Percentiles rank a stretch among this genome's conserved stretches.
Conservation (phyloP, 1,140 invertebrate genomes). For the Cherax quadricarinatus region DNA sequence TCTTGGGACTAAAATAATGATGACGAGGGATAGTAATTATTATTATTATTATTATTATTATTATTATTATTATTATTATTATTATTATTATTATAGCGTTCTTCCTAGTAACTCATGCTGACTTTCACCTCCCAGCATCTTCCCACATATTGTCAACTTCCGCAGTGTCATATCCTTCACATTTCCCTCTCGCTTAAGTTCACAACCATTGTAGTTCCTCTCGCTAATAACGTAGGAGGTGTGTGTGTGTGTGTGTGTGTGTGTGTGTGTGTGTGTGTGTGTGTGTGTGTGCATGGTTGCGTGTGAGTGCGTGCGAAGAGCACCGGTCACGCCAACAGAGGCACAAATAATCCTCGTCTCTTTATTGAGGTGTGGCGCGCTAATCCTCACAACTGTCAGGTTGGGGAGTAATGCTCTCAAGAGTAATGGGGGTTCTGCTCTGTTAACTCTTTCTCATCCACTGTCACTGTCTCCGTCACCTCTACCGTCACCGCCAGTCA, state of each 20-base stretch:
- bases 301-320: background rate
- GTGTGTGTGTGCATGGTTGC: slow-evolving; percentile 40
- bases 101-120: too few species aligned
- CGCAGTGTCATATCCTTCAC: too few species aligned
- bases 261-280: slow-evolving; percentile 25
- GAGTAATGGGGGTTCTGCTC: background rate
- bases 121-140: too few species aligned
- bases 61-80: too few species aligned
- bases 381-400: background rate
- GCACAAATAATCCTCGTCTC: background rate
- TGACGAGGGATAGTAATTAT: too few species aligned
- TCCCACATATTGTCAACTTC: too few species aligned
- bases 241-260: background rate
- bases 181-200: too few species aligned
- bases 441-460: background rate
- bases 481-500: background rate
- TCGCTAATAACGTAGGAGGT: background rate
- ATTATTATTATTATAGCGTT: too few species aligned
- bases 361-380: background rate
- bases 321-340: background rate
- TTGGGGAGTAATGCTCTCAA: background rate
- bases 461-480: background rate
- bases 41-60: too few species aligned
- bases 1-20: too few species aligned
- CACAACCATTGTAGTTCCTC: too few species aligned